Base-by-base conservation (phyloP, 2,888 invertebrate species). In the Cryptus armator region DNA sequence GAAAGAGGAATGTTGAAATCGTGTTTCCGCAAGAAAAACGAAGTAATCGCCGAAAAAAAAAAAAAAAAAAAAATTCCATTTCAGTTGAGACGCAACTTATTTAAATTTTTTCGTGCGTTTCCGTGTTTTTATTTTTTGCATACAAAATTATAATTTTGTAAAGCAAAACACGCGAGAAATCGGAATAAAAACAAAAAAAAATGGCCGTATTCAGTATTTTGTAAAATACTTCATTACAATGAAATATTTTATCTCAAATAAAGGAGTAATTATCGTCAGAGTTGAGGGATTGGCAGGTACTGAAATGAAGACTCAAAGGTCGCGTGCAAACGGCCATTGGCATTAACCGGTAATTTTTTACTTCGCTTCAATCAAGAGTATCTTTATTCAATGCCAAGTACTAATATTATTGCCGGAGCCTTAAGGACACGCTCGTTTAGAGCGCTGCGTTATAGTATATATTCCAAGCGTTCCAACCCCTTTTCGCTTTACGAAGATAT, bases 371-470 rank as follows among this genome's bases (percentile, higher is more conserved):
- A 81, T 86, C 77, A 64, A 77, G 74, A 68, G 53, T 64, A 77
- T 81, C 70, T 72, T 84, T 74, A 71, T 79, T 75, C 79, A 70
- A 75, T 75, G 75, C 75, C 68, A 71, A 85, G 85, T 82, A 78
- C 77, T 78, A 71, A 85, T 79, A 78, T 84, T 84, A 78, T 78
- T 81, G 78, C 74, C 62, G 14, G 32, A 64, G 81, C 78, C 84
- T 81, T 67, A 68, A 70, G 81, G 81, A 81, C 64, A 76, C 59
- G 77, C 59, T 84, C 84, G 81, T 74, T 81, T 72, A 74, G 67
- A 74, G 81, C 29, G 14, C 51, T 24, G 32, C 62, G 29, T 62
- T 62, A 29, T 24, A 24, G 67, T 43, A 46, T 46, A 48, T 51
- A 67, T 67, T 66, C 71, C 19, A 66, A 9, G 44, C 48, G 14